Conservation (phyloP, 2,113 vertebrate species). For the Porphyrio hochstetteri region DNA sequence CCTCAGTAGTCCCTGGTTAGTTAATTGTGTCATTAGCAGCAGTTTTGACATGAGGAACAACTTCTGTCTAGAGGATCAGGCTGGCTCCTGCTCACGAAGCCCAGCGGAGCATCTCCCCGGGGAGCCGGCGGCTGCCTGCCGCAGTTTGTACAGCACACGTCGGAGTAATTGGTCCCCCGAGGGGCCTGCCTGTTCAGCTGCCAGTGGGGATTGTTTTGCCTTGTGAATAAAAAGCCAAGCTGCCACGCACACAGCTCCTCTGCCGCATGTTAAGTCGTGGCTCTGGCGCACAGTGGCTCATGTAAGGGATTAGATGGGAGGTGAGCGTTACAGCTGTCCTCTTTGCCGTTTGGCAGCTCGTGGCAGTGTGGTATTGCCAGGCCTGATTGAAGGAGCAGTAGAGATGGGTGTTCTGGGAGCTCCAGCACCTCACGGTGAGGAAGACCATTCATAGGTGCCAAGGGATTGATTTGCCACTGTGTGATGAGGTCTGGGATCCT, state of each 20-base stretch:
- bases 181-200: constrained; percentile 67
- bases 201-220: constrained; percentile 66
- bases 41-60: constrained; percentile 76
- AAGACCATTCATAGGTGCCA: accelerated
- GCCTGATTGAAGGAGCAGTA: background rate
- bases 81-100: constrained; percentile 37
- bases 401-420: background rate
- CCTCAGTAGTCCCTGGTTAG: constrained; percentile 70
- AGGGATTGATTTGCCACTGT: background rate
- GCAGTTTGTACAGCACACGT: constrained; percentile 56
- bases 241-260: constrained; percentile 36
- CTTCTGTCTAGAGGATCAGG: constrained; percentile 56
- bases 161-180: constrained; percentile 88
- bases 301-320: background rate
- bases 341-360: background rate
- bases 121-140: constrained; percentile 51
- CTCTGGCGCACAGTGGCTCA: background rate
- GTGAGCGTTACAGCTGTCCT: background rate
- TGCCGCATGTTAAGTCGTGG: background rate
- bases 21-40: constrained; percentile 80
- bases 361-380: background rate
- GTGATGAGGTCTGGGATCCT: background rate
- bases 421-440: background rate
- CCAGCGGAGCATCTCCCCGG: constrained; percentile 40
- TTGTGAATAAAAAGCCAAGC: constrained; percentile 48